phyloP scores from a whole-genome alignment of 2,797 vertebrate species.

The Brotula barbata region DNA sequence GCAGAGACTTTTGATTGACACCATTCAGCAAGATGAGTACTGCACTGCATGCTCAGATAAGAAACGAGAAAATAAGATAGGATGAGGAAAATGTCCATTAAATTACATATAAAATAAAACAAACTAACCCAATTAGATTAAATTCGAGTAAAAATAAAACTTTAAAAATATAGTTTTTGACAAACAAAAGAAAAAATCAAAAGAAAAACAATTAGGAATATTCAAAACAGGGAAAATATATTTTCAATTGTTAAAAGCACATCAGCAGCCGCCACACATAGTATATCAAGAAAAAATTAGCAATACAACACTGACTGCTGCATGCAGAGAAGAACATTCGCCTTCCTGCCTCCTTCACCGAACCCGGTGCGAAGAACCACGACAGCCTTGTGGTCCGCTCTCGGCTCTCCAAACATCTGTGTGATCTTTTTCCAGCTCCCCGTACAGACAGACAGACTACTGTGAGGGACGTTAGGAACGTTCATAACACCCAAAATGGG shows the following conservation, averaged over 20 bases:
- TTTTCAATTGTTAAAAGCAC: too few species aligned
- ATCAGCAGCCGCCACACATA: too few species aligned
- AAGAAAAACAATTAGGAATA: too few species aligned
- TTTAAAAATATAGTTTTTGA: too few species aligned
- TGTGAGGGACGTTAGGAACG: conserved; percentile 1
- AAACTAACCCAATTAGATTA: too few species aligned
- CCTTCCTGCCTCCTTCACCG: neutral
- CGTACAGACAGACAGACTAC: conserved; percentile 3
- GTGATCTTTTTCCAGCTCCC: conserved; percentile 6
- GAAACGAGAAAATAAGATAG: too few species aligned
- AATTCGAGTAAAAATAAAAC: too few species aligned
- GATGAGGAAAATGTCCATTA: too few species aligned
- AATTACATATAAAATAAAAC: too few species aligned
- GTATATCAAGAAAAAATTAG: too few species aligned
- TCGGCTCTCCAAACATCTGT: conserved; percentile 37
- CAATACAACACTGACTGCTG: neutral
- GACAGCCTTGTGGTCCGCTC: conserved; percentile 32
- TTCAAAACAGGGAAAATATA: too few species aligned
- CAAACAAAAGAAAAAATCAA: too few species aligned
- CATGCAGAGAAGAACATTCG: neutral
- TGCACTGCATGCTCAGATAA: neutral
- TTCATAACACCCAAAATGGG: neutral
- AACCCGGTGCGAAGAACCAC: conserved; percentile 31
- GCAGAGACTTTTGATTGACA: neutral
- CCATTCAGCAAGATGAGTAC: neutral